These are phyloP conservation scores for Lamellibrachia luymesi DNA, from an alignment of 1,140 invertebrate genomes.

Conservation along the genomic window DNA sequence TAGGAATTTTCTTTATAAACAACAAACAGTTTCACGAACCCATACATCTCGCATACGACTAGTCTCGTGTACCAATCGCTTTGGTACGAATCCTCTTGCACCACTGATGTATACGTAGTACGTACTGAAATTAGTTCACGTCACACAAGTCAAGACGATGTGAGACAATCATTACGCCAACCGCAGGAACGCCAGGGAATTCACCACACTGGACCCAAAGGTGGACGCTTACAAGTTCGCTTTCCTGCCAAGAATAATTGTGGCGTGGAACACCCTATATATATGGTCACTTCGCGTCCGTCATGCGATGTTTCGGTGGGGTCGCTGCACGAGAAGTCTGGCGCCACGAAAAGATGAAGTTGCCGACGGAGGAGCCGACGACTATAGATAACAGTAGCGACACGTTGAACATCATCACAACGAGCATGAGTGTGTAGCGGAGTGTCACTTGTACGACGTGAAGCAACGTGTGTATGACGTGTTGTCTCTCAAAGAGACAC, in stretches of 20 bases:
- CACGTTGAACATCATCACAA: not conserved
- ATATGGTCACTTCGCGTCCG: not conserved
- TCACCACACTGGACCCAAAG: not conserved
- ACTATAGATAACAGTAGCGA: not conserved
- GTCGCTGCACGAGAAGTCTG: not conserved
- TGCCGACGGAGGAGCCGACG: not conserved
- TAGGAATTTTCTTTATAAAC: no score
- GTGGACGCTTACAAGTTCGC: not conserved
- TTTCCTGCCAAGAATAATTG: not conserved
- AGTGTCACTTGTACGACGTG: not conserved
- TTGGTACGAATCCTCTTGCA: no score
- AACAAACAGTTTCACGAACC: no score
- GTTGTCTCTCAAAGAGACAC: not conserved
- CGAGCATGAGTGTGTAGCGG: not conserved
- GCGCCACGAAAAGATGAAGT: not conserved
- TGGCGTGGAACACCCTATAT: not conserved
- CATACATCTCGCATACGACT: no score
- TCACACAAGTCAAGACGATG: no score
- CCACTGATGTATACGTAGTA: no score
- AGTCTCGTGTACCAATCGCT: no score
- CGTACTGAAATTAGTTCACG: no score
- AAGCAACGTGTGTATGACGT: not conserved
- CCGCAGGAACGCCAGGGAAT: no score
- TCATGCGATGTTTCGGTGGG: not conserved
- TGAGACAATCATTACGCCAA: no score